phyloP scores from a whole-genome alignment of 53 echinoderm and acorn worm genomes.

The Mesocentrotus franciscanus region DNA sequence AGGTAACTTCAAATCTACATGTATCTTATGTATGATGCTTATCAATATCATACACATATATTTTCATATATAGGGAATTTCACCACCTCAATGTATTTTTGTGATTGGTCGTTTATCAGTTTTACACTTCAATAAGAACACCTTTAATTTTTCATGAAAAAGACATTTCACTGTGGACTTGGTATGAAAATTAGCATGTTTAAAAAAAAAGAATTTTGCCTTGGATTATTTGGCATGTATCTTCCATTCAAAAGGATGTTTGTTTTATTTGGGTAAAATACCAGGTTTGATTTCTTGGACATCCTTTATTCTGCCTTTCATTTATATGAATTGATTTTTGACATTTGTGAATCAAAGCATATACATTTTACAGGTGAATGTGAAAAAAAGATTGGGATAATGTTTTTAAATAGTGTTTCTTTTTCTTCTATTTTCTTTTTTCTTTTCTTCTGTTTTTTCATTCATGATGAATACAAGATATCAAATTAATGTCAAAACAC shows the following conservation, averaged over 20 bases:
- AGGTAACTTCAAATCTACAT: neutral
- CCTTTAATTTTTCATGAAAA: neutral
- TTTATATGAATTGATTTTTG: no score
- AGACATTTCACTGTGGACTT: neutral
- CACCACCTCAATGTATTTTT: neutral
- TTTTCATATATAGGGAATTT: neutral
- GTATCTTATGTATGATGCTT: neutral
- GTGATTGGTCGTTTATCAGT: neutral
- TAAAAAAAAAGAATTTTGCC: neutral
- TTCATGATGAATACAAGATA: no score
- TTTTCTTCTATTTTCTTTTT: no score
- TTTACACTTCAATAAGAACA: neutral
- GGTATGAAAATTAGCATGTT: neutral
- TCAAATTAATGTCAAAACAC: neutral
- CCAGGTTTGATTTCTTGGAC: no score
- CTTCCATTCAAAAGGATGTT: neutral
- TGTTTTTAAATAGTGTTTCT: no score
- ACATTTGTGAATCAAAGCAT: no score
- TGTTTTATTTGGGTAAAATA: neutral
- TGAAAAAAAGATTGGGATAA: no score
- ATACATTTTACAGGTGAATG: no score
- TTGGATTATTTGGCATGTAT: neutral
- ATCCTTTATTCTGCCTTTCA: no score
- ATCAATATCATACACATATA: neutral
- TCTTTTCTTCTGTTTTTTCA: no score